Evolutionary conservation across 1,140 invertebrate genomes (phyloP), one percentile per base, ranked within the genome.

Genomic region (Hetaerina americana): DNA sequence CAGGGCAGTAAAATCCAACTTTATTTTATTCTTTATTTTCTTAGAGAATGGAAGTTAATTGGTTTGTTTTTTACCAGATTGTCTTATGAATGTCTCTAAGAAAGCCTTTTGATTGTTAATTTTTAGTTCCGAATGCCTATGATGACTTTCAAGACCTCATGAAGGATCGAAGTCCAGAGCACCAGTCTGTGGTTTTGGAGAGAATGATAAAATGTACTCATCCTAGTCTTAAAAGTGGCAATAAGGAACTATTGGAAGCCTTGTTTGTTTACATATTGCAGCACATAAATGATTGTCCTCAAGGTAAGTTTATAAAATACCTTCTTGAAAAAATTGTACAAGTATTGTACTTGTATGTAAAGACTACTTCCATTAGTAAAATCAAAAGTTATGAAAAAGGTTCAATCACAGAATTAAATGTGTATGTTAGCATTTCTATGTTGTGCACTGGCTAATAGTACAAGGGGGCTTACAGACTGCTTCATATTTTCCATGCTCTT

Each of bases 141-240:
- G 86, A 91, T 73, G 85, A 85, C 74, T 85, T 94, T 49, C 78
- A 87, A 77, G 80, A 87, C 75, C 76, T 92, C 66, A 78, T 96
- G 31, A 77, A 83, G 67, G 81, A 85, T 26, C 85, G 88, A 72
- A 83, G 82, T 31, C 80, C 85, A 8, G 79, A 85, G 5, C 85
- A 91, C 74, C 89, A 92, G 74, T 80, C 85, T 1, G 83, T 87
- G 6, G 88, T 95, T 10, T 76, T 96, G 69, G 88, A 93, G 75
- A 86, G 93, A 76, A 88, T 96, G 75, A 89, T 95, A 66, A 94
- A 94, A 82, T 92, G 88, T 75, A 92, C 93, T 82, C 89, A 95
- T 80, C 89, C 89, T 31, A 90, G 89, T 77, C 79, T 94, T 66
- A 85, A 85, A 24, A 86, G 87, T 74, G 86, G 85, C 15, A 95